Percentiles rank a stretch among this genome's conserved stretches.
Evolutionary conservation across 2,888 invertebrate species (phyloP).

Genomic region (Thysanoteuthis rhombus): DNA sequence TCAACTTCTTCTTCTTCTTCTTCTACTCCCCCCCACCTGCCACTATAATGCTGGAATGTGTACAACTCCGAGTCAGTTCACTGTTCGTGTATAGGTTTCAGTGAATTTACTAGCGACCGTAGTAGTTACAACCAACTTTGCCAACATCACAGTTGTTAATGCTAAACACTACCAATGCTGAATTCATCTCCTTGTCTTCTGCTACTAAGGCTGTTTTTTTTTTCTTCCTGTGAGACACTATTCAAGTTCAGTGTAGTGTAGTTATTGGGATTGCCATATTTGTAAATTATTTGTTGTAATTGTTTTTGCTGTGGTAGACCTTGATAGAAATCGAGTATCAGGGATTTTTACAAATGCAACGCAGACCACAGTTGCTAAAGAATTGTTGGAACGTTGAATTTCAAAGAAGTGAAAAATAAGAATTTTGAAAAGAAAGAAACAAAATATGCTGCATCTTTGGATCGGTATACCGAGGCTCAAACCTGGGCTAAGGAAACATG

Average conservation of each 20-base stretch:
- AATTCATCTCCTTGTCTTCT: background rate
- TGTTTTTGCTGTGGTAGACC: background rate
- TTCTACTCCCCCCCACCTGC: no score
- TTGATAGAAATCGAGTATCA: background rate
- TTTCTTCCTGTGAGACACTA: background rate
- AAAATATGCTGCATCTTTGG: background rate
- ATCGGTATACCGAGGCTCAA: no score
- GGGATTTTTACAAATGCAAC: background rate
- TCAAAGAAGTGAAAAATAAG: background rate
- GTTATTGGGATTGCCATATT: background rate
- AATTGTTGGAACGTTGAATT: background rate
- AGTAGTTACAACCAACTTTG: constrained; percentile 12
- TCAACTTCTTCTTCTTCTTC: background rate
- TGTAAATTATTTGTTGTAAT: background rate
- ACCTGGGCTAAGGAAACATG: background rate
- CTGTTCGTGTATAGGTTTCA: background rate
- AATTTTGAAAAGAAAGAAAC: no score
- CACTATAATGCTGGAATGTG: background rate
- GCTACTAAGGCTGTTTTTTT: background rate
- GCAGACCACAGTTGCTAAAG: background rate
- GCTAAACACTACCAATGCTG: background rate
- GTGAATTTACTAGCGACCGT: background rate
- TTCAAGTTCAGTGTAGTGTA: background rate
- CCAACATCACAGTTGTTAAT: background rate
- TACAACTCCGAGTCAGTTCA: background rate